Evolutionary conservation across 2,113 vertebrate genomes (phyloP), one percentile per base, ranked within the genome.

Genomic region (Apistogramma diplotaenia): DNA sequence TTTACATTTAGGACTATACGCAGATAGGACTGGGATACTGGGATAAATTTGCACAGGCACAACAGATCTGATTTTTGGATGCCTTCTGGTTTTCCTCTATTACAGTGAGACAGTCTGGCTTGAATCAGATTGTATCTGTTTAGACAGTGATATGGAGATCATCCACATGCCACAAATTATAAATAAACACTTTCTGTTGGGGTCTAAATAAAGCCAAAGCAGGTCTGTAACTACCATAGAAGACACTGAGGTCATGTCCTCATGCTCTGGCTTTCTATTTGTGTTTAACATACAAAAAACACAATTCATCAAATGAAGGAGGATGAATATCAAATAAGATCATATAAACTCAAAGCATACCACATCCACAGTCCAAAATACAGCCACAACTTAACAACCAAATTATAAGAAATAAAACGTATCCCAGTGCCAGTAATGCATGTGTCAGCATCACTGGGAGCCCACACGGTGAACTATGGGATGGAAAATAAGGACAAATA

Each of bases 81-180:
- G 21, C 54, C 40, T 65, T 86, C 86, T 85, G 76, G 33, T 85
- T 57, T 86, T 85, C 35, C 49, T 87, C 60, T 74, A 4, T n/a
- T 67, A 51, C 43, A 70, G 29, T 31, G n/a, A 74, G 56, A 70
- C 46, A 55, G 83, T 87, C 89, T 92, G 91, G 74, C 10, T 89
- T 82, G 35, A 78, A 82, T 93, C 87, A 86, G 21, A 37, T 72
- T 61, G 37, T 5, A 86, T 89, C 61, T 89, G 79, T 90, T 90
- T 61, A 76, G 89, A 90, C 82, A 85, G 81, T 72, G 61, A 85
- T 33, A 49, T 81, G 83, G 82, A 87, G 53, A 81, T 83, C 18
- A 76, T 83, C 88, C 85, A 79, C 81, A 79, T 73, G 80, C 76
- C 37, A 72, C 74, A 74, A 56, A 78, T 83, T 73, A 56, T 74